Percentiles rank a stretch among this genome's conserved stretches.
Conservation (phyloP, 2,113 vertebrate species). For the Plotosus lineatus region DNA sequence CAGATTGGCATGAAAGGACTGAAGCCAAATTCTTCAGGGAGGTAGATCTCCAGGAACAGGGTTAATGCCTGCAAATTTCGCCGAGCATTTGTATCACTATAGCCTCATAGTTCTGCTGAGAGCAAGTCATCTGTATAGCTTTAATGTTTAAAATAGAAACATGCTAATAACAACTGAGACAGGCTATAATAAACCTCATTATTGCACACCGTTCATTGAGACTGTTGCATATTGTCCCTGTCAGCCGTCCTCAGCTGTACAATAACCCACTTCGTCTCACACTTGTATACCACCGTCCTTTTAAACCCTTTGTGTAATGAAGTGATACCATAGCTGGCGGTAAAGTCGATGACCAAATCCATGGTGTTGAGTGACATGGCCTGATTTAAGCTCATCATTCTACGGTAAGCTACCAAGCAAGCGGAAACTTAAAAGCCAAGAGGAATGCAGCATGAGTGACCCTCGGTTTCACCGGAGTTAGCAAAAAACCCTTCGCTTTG, state of each 20-base stretch:
- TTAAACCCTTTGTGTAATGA: conserved; percentile 27
- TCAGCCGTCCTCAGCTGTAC: not conserved
- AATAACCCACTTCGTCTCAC: not conserved
- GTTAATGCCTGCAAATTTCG: too few relatives aligned
- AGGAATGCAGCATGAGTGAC: conserved; percentile 13
- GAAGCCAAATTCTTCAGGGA: too few relatives aligned
- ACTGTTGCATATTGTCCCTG: not conserved
- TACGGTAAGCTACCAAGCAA: not conserved
- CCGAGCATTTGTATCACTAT: too few relatives aligned
- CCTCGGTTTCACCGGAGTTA: conserved; percentile 13
- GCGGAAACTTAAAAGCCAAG: not conserved
- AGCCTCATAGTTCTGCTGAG: not conserved
- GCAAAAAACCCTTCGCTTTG: conserved; percentile 31
- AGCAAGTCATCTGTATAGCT: not conserved
- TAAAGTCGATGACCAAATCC: not conserved
- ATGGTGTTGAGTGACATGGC: conserved; percentile 30
- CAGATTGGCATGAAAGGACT: too few relatives aligned
- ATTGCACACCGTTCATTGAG: not conserved
- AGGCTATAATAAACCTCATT: not conserved
- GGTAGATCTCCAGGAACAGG: too few relatives aligned
- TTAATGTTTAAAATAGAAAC: not conserved
- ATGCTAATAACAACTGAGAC: not conserved
- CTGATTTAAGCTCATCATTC: not conserved
- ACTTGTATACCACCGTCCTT: not conserved
- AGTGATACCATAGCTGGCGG: not conserved